Evolutionary conservation across 2,113 vertebrate species (phyloP), one percentile per base, ranked within the genome.

Genomic region (Mustela lutreola): DNA sequence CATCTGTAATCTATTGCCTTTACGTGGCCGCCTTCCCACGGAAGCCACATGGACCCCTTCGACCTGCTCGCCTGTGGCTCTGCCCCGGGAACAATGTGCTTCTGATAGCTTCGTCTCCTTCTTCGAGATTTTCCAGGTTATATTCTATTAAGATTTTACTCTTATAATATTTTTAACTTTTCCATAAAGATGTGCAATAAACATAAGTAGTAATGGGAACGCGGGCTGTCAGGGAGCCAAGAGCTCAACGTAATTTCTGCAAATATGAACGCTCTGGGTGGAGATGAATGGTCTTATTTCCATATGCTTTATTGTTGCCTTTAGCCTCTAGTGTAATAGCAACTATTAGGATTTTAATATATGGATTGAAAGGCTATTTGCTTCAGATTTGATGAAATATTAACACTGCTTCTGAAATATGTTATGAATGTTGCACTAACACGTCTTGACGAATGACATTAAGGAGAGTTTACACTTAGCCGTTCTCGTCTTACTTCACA

Each of bases 131-230:
- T 89, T 18, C 86, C 63, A 36, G 8, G 0, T 81, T 82, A 88
- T 88, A 22, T 71, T 28, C 58, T 70, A 79, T 58, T 63, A 94
- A 97, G 71, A 63, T 92, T 96, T 96, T 50, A 83, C 88, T 86
- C n/a, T 89, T 89, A 42, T 7, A 92, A 31, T 79, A 79, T 82
- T 94, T 95, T 91, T 71, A 95, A 85, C 89, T 85, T 94, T 84
- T 94, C 89, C 79, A 31, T 96, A 92, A 92, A 98, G 97, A 28
- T 11, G 39, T 80, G 62, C 73, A 95, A 89, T 96, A 97, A 97
- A 97, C 89, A 70, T 1, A 3, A 76, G 75, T 33, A 62, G n/a
- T 42, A 6, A 42, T 70, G 80, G 95, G 67, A 10, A 4, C 45
- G 82, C 22, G 85, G 79, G 89, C 16, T 94, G 42, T 19, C 56